phyloP scores from a whole-genome alignment of 1,140 invertebrate species.

The Bombus turneri region DNA sequence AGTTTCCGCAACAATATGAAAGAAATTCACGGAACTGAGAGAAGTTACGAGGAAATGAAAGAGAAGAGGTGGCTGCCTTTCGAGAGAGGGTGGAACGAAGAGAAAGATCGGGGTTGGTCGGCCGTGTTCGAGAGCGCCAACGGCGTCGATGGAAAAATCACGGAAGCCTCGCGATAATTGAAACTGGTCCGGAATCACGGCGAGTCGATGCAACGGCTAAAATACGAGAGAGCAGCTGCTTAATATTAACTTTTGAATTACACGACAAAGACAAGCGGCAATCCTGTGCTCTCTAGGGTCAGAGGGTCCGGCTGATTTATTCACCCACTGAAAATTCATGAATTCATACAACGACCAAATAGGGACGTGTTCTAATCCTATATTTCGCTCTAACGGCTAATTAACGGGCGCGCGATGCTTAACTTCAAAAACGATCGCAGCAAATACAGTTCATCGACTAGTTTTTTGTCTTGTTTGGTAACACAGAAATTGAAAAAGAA shows the following conservation, averaged over 20 bases:
- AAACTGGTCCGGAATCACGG: conserved; percentile 18
- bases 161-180: conserved; percentile 36
- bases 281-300: conserved; percentile 1
- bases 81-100: not conserved
- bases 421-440: not conserved
- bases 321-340: conserved; percentile 42
- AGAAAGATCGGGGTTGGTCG: not conserved
- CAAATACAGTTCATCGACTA: no score
- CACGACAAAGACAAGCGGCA: conserved; percentile 6
- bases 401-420: conserved; percentile 23
- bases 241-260: conserved; percentile 59
- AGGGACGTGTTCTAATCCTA: conserved; percentile 20
- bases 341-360: conserved; percentile 29
- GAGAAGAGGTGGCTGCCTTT: not conserved
- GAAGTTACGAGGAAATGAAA: conserved; percentile 45
- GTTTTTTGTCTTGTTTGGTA: no score
- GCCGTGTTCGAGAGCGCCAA: not conserved
- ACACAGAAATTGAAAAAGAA: not conserved
- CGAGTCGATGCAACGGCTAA: conserved; percentile 30
- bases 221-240: conserved; percentile 29
- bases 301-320: conserved; percentile 50
- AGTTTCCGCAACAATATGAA: conserved; percentile 57
- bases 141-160: conserved; percentile 22
- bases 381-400: conserved; percentile 19
- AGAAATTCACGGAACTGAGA: conserved; percentile 52